A percentile compares a stretch with the other conserved stretches of the same genome.
Evolutionary conservation across 2,797 vertebrate species (phyloP).

Genomic region (Tokudaia muenninki): DNA sequence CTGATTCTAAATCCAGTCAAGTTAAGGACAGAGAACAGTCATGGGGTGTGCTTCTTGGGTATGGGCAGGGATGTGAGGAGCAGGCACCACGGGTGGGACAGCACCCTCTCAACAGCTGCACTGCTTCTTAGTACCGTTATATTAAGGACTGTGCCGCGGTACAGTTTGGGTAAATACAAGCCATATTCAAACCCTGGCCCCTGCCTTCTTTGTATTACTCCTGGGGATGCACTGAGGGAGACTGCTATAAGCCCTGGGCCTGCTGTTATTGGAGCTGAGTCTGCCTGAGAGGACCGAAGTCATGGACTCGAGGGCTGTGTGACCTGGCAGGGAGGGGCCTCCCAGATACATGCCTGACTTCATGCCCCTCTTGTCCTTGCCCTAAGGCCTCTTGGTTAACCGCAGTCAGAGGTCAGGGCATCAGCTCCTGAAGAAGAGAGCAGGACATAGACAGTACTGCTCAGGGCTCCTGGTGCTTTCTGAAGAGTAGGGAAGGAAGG

Average conservation of each 20-base stretch:
- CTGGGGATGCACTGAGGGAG: not conserved
- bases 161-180: not conserved
- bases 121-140: not conserved
- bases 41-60: not conserved
- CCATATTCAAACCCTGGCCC: not conserved
- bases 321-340: not conserved
- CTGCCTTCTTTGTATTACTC: not conserved
- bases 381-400: not conserved
- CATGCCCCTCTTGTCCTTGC: not conserved
- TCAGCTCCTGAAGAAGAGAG: not conserved
- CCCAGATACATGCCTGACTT: not conserved
- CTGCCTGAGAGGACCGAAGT: not conserved
- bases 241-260: too few relatives aligned
- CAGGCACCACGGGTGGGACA: rapidly evolving
- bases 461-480: not conserved
- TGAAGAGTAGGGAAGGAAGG: not conserved
- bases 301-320: not conserved
- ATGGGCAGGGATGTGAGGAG: not conserved
- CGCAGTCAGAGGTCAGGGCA: not conserved
- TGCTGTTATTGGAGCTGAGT: not conserved
- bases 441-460: not conserved
- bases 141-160: not conserved
- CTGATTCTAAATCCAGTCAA: not conserved
- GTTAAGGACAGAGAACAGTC: not conserved
- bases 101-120: not conserved